Evolutionary conservation across 1,140 invertebrate genomes (phyloP).

Genomic region (Diachasma alloeum): DNA sequence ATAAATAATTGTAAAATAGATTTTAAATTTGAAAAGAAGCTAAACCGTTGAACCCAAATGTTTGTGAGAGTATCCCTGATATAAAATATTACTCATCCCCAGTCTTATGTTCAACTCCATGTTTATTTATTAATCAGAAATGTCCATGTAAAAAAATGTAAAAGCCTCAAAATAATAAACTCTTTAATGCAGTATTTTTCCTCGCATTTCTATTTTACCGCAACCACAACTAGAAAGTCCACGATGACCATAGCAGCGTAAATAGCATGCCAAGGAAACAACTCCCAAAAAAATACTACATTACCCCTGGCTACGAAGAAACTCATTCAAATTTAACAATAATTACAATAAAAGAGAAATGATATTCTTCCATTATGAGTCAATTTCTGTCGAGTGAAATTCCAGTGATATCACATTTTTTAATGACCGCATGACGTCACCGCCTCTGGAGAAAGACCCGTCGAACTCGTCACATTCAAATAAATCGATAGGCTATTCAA

Average conservation of each 20-base stretch:
- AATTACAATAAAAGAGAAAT: too few relatives aligned
- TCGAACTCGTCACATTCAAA: too few relatives aligned
- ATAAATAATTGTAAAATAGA: conserved; percentile 1
- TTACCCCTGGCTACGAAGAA: too few relatives aligned
- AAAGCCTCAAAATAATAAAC: not conserved
- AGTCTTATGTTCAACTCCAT: not conserved
- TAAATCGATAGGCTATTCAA: too few relatives aligned
- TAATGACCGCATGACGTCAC: too few relatives aligned
- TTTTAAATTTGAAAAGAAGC: not conserved
- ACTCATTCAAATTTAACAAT: too few relatives aligned
- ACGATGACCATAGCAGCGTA: not conserved
- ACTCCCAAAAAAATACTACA: not conserved
- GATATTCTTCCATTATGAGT: too few relatives aligned
- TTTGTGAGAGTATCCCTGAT: not conserved
- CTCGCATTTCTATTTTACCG: not conserved
- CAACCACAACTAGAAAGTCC: not conserved
- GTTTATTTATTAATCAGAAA: not conserved
- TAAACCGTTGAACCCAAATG: not conserved
- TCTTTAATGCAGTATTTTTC: not conserved
- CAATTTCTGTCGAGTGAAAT: too few relatives aligned
- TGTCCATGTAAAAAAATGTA: not conserved
- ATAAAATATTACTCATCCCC: not conserved
- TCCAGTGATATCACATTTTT: too few relatives aligned
- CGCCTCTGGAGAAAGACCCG: too few relatives aligned
- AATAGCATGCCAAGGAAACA: not conserved